Base-by-base conservation (phyloP, 2,888 invertebrate species). In the Caenorhabditis sp. region DNA sequence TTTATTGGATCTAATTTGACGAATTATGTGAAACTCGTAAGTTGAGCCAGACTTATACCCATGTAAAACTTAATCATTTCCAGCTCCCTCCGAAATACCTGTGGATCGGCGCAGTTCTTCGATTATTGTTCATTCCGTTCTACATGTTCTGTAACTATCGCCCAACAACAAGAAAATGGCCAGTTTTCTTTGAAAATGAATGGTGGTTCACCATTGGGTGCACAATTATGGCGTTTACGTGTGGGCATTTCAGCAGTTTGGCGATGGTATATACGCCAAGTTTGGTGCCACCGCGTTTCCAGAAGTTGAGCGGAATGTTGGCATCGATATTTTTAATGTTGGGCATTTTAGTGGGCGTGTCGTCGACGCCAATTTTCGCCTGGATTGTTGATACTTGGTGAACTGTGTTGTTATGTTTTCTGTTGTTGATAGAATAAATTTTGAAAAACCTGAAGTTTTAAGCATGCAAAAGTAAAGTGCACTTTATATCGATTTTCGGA, bases 1-100 rank as follows among this genome's bases (percentile, higher is more conserved):
- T 93, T 95, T 92, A 83, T 97, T 26, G 99, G 99, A n/a, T 97
- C 95, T 87, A 91, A 93, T 72, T 89, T 93, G 0, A 93, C 97
- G 0, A 93, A 93, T 62, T 91, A 92, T 82, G 89, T 93, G 80
- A 92, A 92, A 89, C 93, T 93, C 91, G 91, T 91, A 87, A 87
- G 89, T 81, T 1, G n/a, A n/a, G 1, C 26, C 10, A 7, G 4
- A 31, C 10, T 31, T 31, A 10, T 7, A 43, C 2, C 14, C 8
- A 21, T 4, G 21, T 8, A 53, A 53, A 53, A 53, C 8, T 4
- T 8, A 3, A 25, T 43, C 25, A 31, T 20, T 62, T 67, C 53
- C 85, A 90, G 96, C 97, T 97, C 0, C 91, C 92, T 8, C 93
- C 93, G 7, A 92, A 91, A 80, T 94, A 91, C 89, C 90, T 96